Conservation (phyloP, 2,797 vertebrate species). For the Meda fulgida region DNA sequence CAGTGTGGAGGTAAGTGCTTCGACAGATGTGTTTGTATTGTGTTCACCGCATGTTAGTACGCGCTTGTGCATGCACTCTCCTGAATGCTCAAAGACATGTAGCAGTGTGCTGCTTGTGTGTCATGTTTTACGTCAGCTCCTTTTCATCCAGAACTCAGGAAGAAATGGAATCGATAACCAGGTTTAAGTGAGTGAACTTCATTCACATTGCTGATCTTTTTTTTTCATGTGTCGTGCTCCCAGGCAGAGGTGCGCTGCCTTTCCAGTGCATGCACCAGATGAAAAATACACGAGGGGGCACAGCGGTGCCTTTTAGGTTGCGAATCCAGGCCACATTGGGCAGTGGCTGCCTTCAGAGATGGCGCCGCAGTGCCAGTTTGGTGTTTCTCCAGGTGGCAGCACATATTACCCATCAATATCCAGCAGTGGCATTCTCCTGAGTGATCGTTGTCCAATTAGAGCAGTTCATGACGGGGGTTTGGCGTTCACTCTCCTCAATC, state of each 20-base stretch:
- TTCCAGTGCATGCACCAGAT: slow-evolving; percentile 36
- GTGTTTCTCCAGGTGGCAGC: slow-evolving; percentile 37
- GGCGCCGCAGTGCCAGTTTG: slow-evolving; percentile 45
- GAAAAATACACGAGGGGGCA: slow-evolving; percentile 37
- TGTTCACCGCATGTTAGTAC: slow-evolving; percentile 54
- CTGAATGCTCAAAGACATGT: slow-evolving; percentile 8
- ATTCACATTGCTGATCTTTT: slow-evolving; percentile 51
- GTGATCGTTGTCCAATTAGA: slow-evolving; percentile 58
- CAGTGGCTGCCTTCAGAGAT: slow-evolving; percentile 38
- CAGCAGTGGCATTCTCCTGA: slow-evolving; percentile 36
- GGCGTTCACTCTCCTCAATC: slow-evolving; percentile 28
- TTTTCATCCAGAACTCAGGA: slow-evolving; percentile 48
- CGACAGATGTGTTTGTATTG: slow-evolving; percentile 56
- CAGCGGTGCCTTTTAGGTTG: slow-evolving; percentile 46
- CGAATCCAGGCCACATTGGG: slow-evolving; percentile 21
- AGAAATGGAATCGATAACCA: slow-evolving; percentile 37
- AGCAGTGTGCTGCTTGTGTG: slow-evolving; percentile 38
- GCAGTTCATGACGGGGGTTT: slow-evolving; percentile 10
- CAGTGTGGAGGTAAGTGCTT: slow-evolving; percentile 91
- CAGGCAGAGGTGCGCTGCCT: slow-evolving; percentile 8
- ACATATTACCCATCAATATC: slow-evolving; percentile 55
- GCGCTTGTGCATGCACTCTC: slow-evolving; percentile 29
- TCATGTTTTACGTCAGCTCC: slow-evolving; percentile 28
- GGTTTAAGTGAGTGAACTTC: slow-evolving; percentile 36
- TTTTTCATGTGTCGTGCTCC: slow-evolving; percentile 18